Base-by-base conservation (phyloP, 2,113 vertebrate genomes). In the Diglossa brunneiventris region DNA sequence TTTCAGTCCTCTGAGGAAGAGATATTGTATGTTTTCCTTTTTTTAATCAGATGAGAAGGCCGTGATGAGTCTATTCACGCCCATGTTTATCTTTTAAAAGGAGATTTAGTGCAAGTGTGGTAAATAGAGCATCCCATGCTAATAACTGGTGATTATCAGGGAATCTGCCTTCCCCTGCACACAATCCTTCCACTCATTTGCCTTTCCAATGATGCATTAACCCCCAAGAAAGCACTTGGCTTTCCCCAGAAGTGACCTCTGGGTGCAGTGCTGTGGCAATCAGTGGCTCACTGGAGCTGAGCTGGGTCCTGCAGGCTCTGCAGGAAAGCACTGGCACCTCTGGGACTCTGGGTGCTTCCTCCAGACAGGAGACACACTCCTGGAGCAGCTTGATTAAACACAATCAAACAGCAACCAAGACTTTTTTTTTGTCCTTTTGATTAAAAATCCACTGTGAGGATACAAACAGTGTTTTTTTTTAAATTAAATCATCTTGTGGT, bases 161-260 rank as follows among this genome's bases (percentile, higher is more conserved):
- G 66, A 89, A 80, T 27, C 44, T 92, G 76, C 73, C 33, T 63
- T 83, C 72, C 76, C 52, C 13, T 83, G 76, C 39, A 77, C 42
- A 61, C 47, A 44, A 53, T 7, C 30, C 70, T 92, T 76, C 56
- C 68, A n/a, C 75, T 91, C 85, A 50, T 94, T 91, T 96, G 81
- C 95, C 86, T 93, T 95, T 64, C 87, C 80, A 96, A 92, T 58
- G 55, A 80, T 1, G 20, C 89, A 89, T 87, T 58, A 96, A 70
- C 78, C 75, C 81, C 58, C 77, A 72, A 7, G 77, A 81, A 44
- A 73, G 89, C 73, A 58, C 62, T 73, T 13, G 78, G 47, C 56
- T 56, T 75, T 67, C 80, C 90, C 85, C 62, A 77, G 88, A 46
- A 81, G 70, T 59, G 74, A 92, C 73, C 87, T 94, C 67, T 44